Evolutionary conservation across 1,140 invertebrate genomes (phyloP).

Genomic region (Xylocopa sonorina): DNA sequence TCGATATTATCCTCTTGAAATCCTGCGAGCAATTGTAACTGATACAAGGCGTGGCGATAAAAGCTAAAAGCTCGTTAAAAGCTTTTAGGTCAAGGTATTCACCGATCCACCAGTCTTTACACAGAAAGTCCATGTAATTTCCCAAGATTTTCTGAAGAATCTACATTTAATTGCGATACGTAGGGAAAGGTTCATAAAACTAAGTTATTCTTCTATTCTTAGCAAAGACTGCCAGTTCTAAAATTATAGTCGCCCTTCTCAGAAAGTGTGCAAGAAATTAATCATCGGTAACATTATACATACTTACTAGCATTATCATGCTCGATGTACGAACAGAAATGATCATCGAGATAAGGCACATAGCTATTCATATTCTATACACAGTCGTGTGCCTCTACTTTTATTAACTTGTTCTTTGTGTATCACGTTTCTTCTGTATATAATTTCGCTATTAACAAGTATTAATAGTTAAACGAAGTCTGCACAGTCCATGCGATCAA

Average conservation of each 20-base stretch:
- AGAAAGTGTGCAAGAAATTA: background rate
- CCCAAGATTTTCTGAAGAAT: background rate
- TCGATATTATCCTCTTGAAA: background rate
- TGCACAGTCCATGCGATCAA: too few relatives aligned
- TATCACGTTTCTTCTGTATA: too few relatives aligned
- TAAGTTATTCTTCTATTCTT: too few relatives aligned
- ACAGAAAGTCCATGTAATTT: background rate
- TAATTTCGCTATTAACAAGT: too few relatives aligned
- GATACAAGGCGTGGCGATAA: slow-evolving; percentile 18
- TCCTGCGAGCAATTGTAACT: background rate
- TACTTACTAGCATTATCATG: background rate
- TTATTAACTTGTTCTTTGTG: background rate
- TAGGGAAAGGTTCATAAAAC: too few relatives aligned
- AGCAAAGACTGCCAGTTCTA: background rate
- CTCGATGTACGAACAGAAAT: background rate
- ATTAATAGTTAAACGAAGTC: too few relatives aligned
- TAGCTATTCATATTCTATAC: background rate
- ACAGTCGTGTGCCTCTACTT: background rate
- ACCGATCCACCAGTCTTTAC: background rate
- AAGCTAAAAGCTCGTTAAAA: slow-evolving; percentile 27
- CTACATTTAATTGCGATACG: too few relatives aligned
- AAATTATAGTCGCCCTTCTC: background rate
- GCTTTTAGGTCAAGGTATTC: background rate
- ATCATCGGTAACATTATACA: background rate
- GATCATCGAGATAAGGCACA: slow-evolving; percentile 13